Evolutionary conservation across 2,888 invertebrate species (phyloP).

Genomic region (Polydrusus pterygomalis): DNA sequence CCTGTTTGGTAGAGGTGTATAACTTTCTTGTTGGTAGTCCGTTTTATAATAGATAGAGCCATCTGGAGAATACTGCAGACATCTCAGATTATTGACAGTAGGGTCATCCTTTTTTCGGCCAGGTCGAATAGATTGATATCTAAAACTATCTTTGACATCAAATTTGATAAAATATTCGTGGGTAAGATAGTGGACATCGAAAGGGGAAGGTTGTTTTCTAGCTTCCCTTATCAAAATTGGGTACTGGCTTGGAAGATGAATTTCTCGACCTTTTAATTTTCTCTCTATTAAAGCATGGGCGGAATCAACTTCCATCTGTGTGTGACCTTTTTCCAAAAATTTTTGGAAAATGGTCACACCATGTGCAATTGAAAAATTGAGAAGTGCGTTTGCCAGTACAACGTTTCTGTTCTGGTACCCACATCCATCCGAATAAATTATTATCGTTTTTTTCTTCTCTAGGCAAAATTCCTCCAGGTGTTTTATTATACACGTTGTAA

Average conservation of each 20-base stretch:
- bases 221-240: not conserved
- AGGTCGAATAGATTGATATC: too few species aligned
- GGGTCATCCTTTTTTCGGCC: not conserved
- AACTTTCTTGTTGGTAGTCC: not conserved
- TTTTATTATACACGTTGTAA: not conserved
- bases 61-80: not conserved
- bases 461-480: not conserved
- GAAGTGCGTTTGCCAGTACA: constrained; percentile 26
- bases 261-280: not conserved
- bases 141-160: too few species aligned
- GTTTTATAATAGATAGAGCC: not conserved
- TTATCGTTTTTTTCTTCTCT: constrained; percentile 1
- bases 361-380: constrained; percentile 7
- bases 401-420: constrained; percentile 34
- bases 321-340: constrained; percentile 34
- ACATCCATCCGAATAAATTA: constrained; percentile 42
- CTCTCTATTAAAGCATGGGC: not conserved
- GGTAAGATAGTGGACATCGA: not conserved
- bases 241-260: too few species aligned
- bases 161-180: not conserved
- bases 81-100: not conserved
- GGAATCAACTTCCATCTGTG: not conserved
- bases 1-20: not conserved
- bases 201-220: not conserved
- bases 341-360: constrained; percentile 25